Percentiles rank a stretch among this genome's conserved stretches.
These are phyloP conservation scores for Habroteleia sp. DNA, from an alignment of 2,888 invertebrate species.

Conservation along the genomic window DNA sequence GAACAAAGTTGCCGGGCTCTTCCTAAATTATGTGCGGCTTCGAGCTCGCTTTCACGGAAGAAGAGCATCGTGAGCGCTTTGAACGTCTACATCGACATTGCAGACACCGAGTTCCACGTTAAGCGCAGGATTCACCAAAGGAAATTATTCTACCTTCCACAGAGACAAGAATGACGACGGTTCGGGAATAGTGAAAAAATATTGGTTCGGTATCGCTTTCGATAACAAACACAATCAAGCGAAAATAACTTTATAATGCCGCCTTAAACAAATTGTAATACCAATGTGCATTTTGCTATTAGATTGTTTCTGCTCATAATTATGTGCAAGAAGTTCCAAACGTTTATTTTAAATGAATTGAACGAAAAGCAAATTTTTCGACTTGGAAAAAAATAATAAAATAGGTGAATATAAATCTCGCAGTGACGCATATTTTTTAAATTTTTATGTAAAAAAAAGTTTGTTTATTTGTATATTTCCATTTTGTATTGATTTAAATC, in stretches of 20 bases:
- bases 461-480: too few species aligned
- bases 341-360: too few species aligned
- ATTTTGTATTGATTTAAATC: too few species aligned
- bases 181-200: conserved; percentile 47
- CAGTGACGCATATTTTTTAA: too few species aligned
- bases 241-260: conserved; percentile 11
- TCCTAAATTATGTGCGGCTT: conserved; percentile 69
- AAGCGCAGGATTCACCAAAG: conserved; percentile 60
- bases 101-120: conserved; percentile 59
- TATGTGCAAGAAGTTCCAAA: too few species aligned
- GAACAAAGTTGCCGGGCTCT: conserved; percentile 70
- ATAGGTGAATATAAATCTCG: too few species aligned
- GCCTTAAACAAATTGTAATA: too few species aligned
- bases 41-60: conserved; percentile 65
- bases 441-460: too few species aligned
- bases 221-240: conserved; percentile 8
- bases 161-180: conserved; percentile 59
- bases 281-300: too few species aligned
- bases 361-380: too few species aligned
- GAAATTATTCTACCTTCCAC: conserved; percentile 63
- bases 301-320: too few species aligned
- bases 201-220: conserved; percentile 16
- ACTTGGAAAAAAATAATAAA: too few species aligned
- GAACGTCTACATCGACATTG: conserved; percentile 64
- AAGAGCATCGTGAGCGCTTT: conserved; percentile 63